Evolutionary conservation across 1,140 invertebrate genomes (phyloP).

Genomic region (Palaemon carinicauda): DNA sequence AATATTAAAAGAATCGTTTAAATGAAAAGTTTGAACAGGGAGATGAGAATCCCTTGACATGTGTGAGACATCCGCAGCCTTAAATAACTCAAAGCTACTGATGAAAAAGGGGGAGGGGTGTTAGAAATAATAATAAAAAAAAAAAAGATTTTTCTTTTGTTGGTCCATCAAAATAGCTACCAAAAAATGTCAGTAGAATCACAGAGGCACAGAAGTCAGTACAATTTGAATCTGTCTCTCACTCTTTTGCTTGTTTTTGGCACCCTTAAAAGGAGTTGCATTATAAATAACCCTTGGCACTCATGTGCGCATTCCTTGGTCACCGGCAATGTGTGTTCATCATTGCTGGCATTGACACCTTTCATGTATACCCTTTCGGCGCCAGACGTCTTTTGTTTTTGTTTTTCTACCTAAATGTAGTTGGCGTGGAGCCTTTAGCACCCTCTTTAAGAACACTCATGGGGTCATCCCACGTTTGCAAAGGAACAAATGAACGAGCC

Average conservation of each 20-base stretch:
- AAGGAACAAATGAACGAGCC: not conserved
- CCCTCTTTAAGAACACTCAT: too few relatives aligned
- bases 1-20: too few relatives aligned
- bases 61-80: too few relatives aligned
- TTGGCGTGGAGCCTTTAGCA: too few relatives aligned
- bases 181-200: slow-evolving; percentile 15
- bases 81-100: not conserved
- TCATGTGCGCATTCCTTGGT: not conserved
- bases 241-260: slow-evolving; percentile 15
- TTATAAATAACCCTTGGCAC: not conserved
- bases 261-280: slow-evolving; percentile 5
- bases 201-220: slow-evolving; percentile 20
- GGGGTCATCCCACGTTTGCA: not conserved
- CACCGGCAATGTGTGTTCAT: not conserved
- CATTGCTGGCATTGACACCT: not conserved
- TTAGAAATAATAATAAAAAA: too few relatives aligned
- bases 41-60: too few relatives aligned
- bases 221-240: too few relatives aligned
- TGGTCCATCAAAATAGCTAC: slow-evolving; percentile 7
- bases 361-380: too few relatives aligned
- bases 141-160: not conserved
- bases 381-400: too few relatives aligned
- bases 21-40: too few relatives aligned
- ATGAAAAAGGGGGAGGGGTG: not conserved
- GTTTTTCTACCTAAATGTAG: too few relatives aligned